Evolutionary conservation across 2,113 vertebrate genomes (phyloP), one percentile per base, ranked within the genome.

Genomic region (Columbina picui): DNA sequence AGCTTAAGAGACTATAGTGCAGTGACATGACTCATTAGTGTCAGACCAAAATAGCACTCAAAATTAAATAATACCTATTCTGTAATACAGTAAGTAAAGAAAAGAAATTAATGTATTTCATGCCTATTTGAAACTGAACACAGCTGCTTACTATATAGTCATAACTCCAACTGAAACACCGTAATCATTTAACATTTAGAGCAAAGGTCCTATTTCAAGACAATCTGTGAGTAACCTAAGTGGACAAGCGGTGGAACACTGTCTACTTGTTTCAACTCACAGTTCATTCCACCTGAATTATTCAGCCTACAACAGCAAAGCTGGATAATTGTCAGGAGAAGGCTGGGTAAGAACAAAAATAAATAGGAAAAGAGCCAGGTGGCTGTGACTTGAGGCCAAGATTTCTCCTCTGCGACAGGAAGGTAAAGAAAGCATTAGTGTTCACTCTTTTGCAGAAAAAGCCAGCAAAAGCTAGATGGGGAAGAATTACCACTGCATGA

Each of bases 1-100:
- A 76, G 38, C 50, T 77, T 71, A 89, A 87, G 94, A 93, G 80
- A 94, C 92, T 75, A 26, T 57, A 89, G 53, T 88, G 69, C 95
- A 96, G 91, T 97, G 95, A 90, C 90, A 93, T 12, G 85, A 97
- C 49, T 97, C 94, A 90, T 97, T 97, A 97, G 71, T 83, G 81
- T 78, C 90, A 94, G 71, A 93, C n/a, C 79, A 86, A 87, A 92
- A 69, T 1, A 93, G 75, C 94, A 90, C 83, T 96, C 95, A 94
- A 97, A 95, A 96, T 95, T 91, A 95, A 96, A 97, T 84, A 87
- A 96, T 88, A 89, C 52, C 55, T 74, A 83, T 96, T 92, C 74
- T 87, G 84, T 94, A 94, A 75, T 52, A 85, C 9, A 56, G 63
- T 49, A 69, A 95, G 57, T 75, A 94, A 80, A 91, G n/a, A 96